These are phyloP conservation scores for Tromatobia lineatoria DNA, from an alignment of 2,888 invertebrate genomes.

Conservation along the genomic window DNA sequence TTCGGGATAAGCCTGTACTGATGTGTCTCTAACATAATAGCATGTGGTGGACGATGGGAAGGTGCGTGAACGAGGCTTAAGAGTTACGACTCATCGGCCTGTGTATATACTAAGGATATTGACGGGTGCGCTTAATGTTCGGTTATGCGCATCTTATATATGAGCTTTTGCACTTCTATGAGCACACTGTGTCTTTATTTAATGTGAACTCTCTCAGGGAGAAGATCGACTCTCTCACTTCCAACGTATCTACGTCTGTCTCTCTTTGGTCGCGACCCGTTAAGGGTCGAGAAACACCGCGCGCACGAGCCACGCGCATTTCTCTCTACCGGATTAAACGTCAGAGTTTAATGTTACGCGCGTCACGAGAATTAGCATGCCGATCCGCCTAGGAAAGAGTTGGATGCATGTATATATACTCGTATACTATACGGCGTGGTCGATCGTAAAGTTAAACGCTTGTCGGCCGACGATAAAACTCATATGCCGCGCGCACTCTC, in stretches of 20 bases:
- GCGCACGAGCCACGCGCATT: slow-evolving; percentile 72
- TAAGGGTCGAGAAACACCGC: slow-evolving; percentile 65
- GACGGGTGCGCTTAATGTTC: slow-evolving; percentile 42
- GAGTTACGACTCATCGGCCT: slow-evolving; percentile 48
- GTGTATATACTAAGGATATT: slow-evolving; percentile 27
- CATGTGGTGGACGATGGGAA: background rate
- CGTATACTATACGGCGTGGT: slow-evolving; percentile 77
- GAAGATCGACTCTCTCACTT: slow-evolving; percentile 30
- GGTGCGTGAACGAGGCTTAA: slow-evolving; percentile 34
- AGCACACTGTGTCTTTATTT: slow-evolving; percentile 30
- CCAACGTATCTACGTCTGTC: background rate
- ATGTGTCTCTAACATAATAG: background rate
- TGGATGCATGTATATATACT: slow-evolving; percentile 60
- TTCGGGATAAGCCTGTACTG: background rate
- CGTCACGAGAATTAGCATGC: slow-evolving; percentile 81
- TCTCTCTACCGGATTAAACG: slow-evolving; percentile 78
- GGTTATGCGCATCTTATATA: slow-evolving; percentile 17
- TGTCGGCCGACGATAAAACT: slow-evolving; percentile 83
- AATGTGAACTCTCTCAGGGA: slow-evolving; percentile 40
- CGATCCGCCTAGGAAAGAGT: slow-evolving; percentile 61
- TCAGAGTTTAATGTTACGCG: slow-evolving; percentile 81
- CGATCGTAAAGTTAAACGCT: slow-evolving; percentile 84
- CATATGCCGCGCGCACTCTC: slow-evolving; percentile 71
- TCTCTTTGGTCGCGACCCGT: slow-evolving; percentile 60
- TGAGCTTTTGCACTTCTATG: slow-evolving; percentile 21